phyloP scores from a whole-genome alignment of 37 sponge, comb jelly and placozoan genomes.

The Axinella damicornis region DNA sequence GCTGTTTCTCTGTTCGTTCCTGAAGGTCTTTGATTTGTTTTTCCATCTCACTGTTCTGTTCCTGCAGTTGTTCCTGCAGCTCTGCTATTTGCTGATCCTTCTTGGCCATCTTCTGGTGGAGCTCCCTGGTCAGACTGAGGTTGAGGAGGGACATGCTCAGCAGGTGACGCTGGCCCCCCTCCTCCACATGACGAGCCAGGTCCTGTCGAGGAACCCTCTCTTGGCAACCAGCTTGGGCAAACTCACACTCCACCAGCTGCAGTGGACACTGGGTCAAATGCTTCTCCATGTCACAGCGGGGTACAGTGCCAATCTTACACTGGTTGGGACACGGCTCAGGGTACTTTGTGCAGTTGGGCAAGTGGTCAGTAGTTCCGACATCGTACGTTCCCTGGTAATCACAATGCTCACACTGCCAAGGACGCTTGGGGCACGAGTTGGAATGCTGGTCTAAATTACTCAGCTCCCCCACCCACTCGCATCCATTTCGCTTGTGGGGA shows the following conservation, averaged over 20 bases:
- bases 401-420: constrained; percentile 34
- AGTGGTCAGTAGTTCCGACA: constrained; percentile 7
- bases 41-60: no score
- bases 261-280: constrained; percentile 39
- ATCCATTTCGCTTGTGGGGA: constrained; percentile 29
- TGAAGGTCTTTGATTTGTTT: no score
- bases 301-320: constrained; percentile 8
- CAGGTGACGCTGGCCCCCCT: constrained; percentile 25
- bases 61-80: no score
- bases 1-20: no score
- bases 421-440: constrained; percentile 25
- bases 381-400: constrained; percentile 8
- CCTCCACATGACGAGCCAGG: constrained; percentile 5
- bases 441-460: constrained; percentile 11
- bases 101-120: background rate
- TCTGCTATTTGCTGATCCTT: no score
- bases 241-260: constrained; percentile 42
- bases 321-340: constrained; percentile 39
- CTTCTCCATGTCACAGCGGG: constrained; percentile 15
- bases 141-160: background rate
- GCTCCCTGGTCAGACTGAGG: constrained; percentile 6
- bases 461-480: constrained; percentile 50
- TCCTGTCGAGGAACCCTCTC: constrained; percentile 12
- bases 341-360: constrained; percentile 2
- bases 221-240: constrained; percentile 30